A percentile compares a stretch with the other conserved stretches of the same genome.
These are phyloP conservation scores for Cyprinodon brontotheroides DNA, from an alignment of 2,113 vertebrate species.

Conservation along the genomic window DNA sequence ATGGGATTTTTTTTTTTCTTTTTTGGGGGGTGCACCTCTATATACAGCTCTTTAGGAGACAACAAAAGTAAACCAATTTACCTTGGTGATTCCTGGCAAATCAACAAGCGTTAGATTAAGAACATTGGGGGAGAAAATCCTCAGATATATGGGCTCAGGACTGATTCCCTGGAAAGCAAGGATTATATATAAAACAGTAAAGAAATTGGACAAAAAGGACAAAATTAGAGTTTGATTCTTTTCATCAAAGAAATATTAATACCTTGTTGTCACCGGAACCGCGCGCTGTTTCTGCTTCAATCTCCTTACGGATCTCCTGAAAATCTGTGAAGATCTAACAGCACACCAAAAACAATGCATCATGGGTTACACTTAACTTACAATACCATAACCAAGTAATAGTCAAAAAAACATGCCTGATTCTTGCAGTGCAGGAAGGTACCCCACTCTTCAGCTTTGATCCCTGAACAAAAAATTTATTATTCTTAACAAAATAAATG, in stretches of 20 bases:
- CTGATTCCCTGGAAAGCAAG: constrained; percentile 76
- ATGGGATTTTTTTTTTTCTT: background rate
- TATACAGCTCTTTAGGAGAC: no score
- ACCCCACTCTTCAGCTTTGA: constrained; percentile 85
- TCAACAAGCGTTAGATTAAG: constrained; percentile 84
- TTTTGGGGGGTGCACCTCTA: no score
- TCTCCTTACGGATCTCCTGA: constrained; percentile 78
- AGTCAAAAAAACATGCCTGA: constrained; percentile 71
- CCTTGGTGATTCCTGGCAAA: constrained; percentile 86
- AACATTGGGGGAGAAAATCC: constrained; percentile 83
- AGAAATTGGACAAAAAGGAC: constrained; percentile 3
- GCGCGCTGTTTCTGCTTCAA: constrained; percentile 81
- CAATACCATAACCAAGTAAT: background rate
- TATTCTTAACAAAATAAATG: background rate
- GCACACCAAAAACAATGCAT: constrained; percentile 14
- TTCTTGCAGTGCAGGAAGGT: constrained; percentile 84
- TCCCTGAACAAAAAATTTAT: constrained; percentile 62
- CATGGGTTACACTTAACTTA: background rate
- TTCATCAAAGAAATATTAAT: constrained; percentile 3
- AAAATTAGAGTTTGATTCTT: background rate
- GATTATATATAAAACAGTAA: background rate
- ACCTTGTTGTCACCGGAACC: constrained; percentile 81
- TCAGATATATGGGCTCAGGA: constrained; percentile 81
- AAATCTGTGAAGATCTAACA: constrained; percentile 81
- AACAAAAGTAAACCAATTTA: constrained; percentile 36